Base-by-base conservation (phyloP, 2,888 invertebrate species). In the Nemotelus pantherinus region DNA sequence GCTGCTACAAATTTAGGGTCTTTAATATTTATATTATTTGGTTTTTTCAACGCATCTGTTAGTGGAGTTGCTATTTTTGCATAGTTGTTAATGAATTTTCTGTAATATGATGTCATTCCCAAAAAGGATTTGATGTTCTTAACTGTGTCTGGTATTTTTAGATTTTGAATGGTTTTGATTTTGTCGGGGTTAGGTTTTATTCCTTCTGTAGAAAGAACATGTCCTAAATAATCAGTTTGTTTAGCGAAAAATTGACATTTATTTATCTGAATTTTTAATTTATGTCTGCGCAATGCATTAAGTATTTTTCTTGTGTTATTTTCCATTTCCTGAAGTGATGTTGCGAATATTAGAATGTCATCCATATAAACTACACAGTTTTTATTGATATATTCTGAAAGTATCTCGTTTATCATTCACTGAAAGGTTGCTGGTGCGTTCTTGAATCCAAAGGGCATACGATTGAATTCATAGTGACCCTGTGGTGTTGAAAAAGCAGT, bases 301-400 rank as follows among this genome's bases (percentile, higher is more conserved):
- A 83, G 81, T 39, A 63, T 63, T 2, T 63, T 63, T 1, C 63
- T 39, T 5, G 43, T 5, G 41, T 39, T 43, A 7, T 70, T 55
- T 3, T 80, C 78, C 65, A 83, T 83, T 79, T 84, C 83, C 71
- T 82, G 80, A 6, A 83, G 60, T 1, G 80, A 55, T 43, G 77
- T 25, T 25, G 25, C 25, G 25, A 81, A 25, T 78, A 83, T 78
- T 9, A 85, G 63, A 43, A 39, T 63, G 63, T 63, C 25, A 43
- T 63, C 63, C 63, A 63, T 63, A 9, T 63, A 63, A 39, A 25
- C 63, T 43, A 63, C 43, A 25, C 63, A 63, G 2, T 63, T 10
- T 43, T 63, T 63, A 2, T 10, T 10, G 43, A 63, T 63, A 10
- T 41, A 43, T 39, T n/a, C 5, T 10, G 39, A 43, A 3, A 63